Conservation (phyloP, 2,888 invertebrate species). For the Diaphora mendica region DNA sequence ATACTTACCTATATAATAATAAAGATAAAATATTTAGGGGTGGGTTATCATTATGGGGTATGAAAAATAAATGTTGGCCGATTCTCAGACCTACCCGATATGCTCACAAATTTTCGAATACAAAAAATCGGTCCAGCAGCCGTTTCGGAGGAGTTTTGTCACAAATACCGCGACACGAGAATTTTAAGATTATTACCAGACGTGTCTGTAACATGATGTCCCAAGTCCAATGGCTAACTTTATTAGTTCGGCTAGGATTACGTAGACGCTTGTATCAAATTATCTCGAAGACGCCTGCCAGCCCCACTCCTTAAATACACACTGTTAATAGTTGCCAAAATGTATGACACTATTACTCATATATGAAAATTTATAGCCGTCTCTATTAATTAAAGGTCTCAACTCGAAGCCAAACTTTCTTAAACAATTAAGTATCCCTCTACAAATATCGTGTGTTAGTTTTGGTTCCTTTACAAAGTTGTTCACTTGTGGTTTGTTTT, state of each 20-base stretch:
- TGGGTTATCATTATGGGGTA: too few species aligned
- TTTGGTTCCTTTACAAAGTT: conserved; percentile 48
- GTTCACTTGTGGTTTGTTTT: conserved; percentile 51
- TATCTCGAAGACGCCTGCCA: conserved; percentile 60
- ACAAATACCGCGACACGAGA: too few species aligned
- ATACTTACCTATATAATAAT: too few species aligned
- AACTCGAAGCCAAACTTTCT: conserved; percentile 62
- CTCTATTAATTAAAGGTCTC: conserved; percentile 71
- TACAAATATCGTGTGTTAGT: conserved; percentile 58
- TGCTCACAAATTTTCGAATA: too few species aligned
- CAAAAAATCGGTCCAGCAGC: too few species aligned
- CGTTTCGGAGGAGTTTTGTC: too few species aligned
- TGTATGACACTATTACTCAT: conserved; percentile 53
- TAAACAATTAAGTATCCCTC: conserved; percentile 65
- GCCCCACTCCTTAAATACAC: conserved; percentile 54
- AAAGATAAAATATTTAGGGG: too few species aligned
- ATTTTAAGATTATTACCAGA: too few species aligned
- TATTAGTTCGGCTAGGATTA: conserved; percentile 50
- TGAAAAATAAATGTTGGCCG: too few species aligned
- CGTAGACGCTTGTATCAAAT: conserved; percentile 63
- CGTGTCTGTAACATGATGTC: conserved; percentile 25
- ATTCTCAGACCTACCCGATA: too few species aligned
- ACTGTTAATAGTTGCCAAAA: conserved; percentile 61
- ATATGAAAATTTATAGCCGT: conserved; percentile 70
- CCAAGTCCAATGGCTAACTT: conserved; percentile 33